A percentile compares a stretch with the other conserved stretches of the same genome.
Evolutionary conservation across 2,888 invertebrate species (phyloP).

Genomic region (Cantharis nigra): DNA sequence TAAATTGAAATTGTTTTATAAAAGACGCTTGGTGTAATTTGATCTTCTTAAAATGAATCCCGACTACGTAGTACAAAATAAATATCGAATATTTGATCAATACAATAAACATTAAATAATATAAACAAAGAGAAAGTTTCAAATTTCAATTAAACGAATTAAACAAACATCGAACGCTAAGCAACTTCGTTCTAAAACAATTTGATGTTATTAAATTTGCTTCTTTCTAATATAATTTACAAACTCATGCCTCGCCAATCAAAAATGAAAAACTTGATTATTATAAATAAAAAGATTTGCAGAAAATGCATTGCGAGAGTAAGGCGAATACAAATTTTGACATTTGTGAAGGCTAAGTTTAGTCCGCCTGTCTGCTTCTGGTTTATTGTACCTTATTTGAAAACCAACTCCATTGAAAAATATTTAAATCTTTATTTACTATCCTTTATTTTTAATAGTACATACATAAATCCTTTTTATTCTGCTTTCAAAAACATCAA

Average conservation of each 20-base stretch:
- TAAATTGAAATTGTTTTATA: not conserved
- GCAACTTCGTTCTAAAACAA: not conserved
- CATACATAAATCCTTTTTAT: no score
- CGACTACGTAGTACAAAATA: not conserved
- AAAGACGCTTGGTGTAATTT: not conserved
- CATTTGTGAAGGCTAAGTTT: not conserved
- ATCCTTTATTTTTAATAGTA: not conserved
- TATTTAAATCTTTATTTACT: not conserved
- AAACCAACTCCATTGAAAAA: no score
- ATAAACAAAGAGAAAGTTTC: not conserved
- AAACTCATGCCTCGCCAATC: not conserved
- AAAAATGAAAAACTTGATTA: not conserved
- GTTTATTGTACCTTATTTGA: not conserved
- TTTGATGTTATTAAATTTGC: not conserved
- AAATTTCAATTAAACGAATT: not conserved
- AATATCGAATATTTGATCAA: not conserved
- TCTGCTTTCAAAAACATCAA: no score
- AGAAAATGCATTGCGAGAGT: no score
- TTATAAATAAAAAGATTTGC: not conserved
- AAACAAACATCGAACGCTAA: not conserved
- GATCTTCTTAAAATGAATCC: not conserved
- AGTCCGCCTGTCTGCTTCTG: not conserved
- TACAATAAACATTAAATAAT: not conserved
- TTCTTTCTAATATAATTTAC: not conserved
- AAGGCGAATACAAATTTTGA: not conserved